Percentiles rank a stretch among this genome's conserved stretches.
Conservation (phyloP, 2,113 vertebrate species). For the Regulus satrapa region DNA sequence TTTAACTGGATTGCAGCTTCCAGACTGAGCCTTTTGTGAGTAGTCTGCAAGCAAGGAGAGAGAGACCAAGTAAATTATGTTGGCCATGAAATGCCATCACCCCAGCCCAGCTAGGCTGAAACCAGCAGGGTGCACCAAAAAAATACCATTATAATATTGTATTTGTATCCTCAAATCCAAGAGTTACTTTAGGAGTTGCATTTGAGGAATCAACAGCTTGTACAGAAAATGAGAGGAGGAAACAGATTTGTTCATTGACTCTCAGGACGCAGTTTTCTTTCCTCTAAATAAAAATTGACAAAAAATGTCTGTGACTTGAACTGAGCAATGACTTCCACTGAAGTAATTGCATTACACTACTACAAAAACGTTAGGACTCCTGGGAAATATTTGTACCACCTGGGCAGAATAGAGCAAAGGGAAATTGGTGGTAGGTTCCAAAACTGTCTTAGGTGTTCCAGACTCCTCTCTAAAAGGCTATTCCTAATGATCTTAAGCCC, state of each 20-base stretch:
- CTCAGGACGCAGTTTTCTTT: neutral
- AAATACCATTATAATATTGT: neutral
- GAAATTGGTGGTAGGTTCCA: neutral
- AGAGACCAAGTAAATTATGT: neutral
- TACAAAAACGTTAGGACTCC: neutral
- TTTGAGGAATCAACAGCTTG: neutral
- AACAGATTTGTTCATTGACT: neutral
- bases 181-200: neutral
- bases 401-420: neutral
- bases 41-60: neutral
- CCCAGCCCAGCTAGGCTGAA: neutral
- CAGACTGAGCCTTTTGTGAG: neutral
- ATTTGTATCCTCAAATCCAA: neutral
- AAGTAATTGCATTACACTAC: neutral
- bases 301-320: neutral
- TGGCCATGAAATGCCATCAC: fast-evolving
- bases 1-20: neutral
- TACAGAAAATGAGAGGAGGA: neutral
- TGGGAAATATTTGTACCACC: neutral
- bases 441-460: neutral
- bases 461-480: neutral
- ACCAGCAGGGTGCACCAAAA: neutral
- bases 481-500: neutral
- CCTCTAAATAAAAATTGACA: neutral
- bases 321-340: neutral